phyloP scores from a whole-genome alignment of 2,888 invertebrate genomes.

The Eristalinus aeneus region DNA sequence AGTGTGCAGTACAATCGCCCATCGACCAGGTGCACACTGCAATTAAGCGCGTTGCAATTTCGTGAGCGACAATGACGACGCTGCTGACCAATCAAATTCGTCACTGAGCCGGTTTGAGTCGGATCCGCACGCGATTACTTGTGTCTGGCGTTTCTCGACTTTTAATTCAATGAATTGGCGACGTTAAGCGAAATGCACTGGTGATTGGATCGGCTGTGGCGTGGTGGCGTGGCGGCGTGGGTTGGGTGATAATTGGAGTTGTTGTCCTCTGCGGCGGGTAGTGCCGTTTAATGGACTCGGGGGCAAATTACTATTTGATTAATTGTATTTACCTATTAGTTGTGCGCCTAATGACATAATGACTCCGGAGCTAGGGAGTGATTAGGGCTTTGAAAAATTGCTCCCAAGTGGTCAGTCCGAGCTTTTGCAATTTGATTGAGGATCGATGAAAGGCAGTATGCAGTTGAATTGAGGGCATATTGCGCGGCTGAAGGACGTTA shows the following conservation, averaged over 20 bases:
- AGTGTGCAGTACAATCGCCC: not conserved
- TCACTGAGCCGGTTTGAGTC: constrained; percentile 45
- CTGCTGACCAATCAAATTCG: constrained; percentile 39
- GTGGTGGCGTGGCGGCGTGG: not conserved
- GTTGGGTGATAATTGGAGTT: constrained; percentile 56
- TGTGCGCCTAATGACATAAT: constrained; percentile 59
- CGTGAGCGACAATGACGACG: constrained; percentile 6
- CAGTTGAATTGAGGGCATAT: too few relatives aligned
- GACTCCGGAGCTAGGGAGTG: constrained; percentile 24
- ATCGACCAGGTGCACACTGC: constrained; percentile 20
- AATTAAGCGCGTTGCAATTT: constrained; percentile 15
- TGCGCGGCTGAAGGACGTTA: too few relatives aligned
- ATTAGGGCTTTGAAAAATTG: constrained; percentile 45
- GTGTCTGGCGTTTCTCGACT: constrained; percentile 18
- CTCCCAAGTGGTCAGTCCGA: not conserved
- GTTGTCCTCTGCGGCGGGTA: constrained; percentile 3
- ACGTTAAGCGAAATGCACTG: constrained; percentile 56
- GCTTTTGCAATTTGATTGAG: not conserved
- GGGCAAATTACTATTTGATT: constrained; percentile 64
- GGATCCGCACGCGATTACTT: constrained; percentile 56
- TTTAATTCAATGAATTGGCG: constrained; percentile 61
- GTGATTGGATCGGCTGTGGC: constrained; percentile 21
- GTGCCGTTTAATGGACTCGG: constrained; percentile 22
- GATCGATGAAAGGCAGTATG: not conserved
- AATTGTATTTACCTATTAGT: constrained; percentile 64